phyloP scores from a whole-genome alignment of 2,888 invertebrate species.

The Stenurella melanura region DNA sequence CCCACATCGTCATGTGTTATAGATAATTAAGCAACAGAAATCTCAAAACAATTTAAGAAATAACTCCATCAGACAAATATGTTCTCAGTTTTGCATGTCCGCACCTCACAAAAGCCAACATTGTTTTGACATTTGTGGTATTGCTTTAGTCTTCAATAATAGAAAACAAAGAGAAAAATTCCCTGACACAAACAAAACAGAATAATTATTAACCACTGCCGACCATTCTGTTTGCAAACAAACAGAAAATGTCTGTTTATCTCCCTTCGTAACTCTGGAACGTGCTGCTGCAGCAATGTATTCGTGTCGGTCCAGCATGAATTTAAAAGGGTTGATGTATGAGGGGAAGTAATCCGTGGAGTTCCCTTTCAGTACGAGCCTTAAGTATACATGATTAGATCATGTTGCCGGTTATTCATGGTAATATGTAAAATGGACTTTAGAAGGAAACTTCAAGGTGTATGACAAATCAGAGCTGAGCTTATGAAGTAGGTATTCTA shows the following conservation, averaged over 20 bases:
- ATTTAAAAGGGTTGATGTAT: constrained; percentile 20
- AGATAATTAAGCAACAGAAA: too few relatives aligned
- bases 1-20: too few relatives aligned
- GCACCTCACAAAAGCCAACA: too few relatives aligned
- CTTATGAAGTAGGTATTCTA: too few relatives aligned
- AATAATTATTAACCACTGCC: too few relatives aligned
- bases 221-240: constrained; percentile 26
- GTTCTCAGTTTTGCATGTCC: too few relatives aligned
- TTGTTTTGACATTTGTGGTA: too few relatives aligned
- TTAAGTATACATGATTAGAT: constrained; percentile 48
- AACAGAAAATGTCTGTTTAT: constrained; percentile 8
- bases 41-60: too few relatives aligned
- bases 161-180: neutral
- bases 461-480: neutral
- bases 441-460: neutral
- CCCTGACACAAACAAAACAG: neutral
- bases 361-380: constrained; percentile 46
- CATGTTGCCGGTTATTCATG: constrained; percentile 40
- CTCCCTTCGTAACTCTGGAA: constrained; percentile 3
- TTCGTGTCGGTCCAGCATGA: neutral
- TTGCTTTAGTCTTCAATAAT: too few relatives aligned
- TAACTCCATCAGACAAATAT: too few relatives aligned
- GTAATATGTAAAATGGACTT: constrained; percentile 28
- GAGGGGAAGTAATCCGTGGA: constrained; percentile 15
- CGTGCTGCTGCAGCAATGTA: neutral